Evolutionary conservation across 1,140 invertebrate genomes (phyloP), one percentile per base, ranked within the genome.

Genomic region (Dendrolimus kikuchii): DNA sequence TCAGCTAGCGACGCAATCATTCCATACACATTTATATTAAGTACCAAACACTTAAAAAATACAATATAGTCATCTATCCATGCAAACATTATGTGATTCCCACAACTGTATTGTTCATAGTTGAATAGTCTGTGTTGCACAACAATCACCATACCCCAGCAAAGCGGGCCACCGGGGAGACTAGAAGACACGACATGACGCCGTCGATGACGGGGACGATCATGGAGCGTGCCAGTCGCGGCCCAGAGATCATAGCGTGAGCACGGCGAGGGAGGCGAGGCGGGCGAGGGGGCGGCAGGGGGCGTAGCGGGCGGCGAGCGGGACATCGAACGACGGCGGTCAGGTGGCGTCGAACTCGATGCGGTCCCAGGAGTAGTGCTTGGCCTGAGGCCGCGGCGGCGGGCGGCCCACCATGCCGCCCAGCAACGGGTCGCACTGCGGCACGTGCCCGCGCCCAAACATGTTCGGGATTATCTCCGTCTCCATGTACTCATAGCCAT

Each of bases 291-390:
- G 43, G 6, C 49, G 55, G 41, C 46, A 58, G 44, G 23, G 23
- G 23, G 38, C 42, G 51, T n/a, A 49, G 23, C 52, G 38, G 38
- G 59, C 40, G 23, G 46, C 36, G 58, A 53, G 23, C 23, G 23
- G 23, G 3, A 2, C 23, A 3, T 23, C 23, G 1, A 23, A 1
- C 3, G 23, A 23, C 23, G 1, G 23, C 23, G 73, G 82, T 88
- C 86, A 88, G 62, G 86, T 88, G 73, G 78, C 77, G 58, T 86
- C 84, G 64, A 68, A 87, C 62, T 87, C 86, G 54, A 83, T 77
- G 48, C 69, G 71, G 60, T 88, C 85, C 87, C 85, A 88, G 6
- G 85, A 88, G 65, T 84, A 86, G 62, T 81, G 84, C 55, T 80
- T 83, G 48, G 60, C 73, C 6, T 77, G 70, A 23, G 84, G 77